These are phyloP conservation scores for Microchirus variegatus DNA, from an alignment of 2,797 vertebrate species.

Conservation along the genomic window DNA sequence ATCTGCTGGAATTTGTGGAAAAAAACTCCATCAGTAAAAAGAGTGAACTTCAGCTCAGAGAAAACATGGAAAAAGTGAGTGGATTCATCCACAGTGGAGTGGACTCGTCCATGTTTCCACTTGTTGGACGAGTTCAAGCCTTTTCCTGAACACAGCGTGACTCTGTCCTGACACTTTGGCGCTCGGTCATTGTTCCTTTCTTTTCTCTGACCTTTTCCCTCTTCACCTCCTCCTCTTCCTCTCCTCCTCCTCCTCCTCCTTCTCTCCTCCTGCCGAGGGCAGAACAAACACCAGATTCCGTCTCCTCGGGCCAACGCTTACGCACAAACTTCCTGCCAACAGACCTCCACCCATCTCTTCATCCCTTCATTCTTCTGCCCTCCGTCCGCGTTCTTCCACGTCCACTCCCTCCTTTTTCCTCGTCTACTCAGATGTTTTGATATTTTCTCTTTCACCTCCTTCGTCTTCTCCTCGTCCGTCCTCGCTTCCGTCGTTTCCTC, in stretches of 20 bases:
- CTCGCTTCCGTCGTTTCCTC: constrained; percentile 1
- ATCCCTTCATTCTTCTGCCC: constrained; percentile 6
- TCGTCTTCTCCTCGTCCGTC: constrained; percentile 1
- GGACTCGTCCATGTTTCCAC: constrained; percentile 31
- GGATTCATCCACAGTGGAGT: constrained; percentile 25
- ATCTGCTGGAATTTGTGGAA: too few species aligned
- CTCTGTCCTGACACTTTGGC: neutral
- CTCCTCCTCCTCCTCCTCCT: constrained; percentile 17
- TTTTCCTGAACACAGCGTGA: constrained; percentile 11
- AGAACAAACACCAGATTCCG: constrained; percentile 83
- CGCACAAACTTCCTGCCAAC: constrained; percentile 65
- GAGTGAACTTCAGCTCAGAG: constrained; percentile 1
- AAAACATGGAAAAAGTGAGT: constrained; percentile 28
- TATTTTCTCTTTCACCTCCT: neutral
- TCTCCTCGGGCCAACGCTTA: constrained; percentile 71
- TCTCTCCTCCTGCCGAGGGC: constrained; percentile 64
- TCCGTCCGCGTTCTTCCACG: neutral
- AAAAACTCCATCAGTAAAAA: too few species aligned
- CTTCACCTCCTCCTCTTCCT: constrained; percentile 28
- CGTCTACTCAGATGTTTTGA: too few species aligned
- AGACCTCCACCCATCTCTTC: constrained; percentile 64
- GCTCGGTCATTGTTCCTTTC: neutral
- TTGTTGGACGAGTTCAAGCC: constrained; percentile 20
- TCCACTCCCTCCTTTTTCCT: neutral
- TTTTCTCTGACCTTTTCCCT: constrained; percentile 19